Base-by-base conservation (phyloP, 2,113 vertebrate species). In the Dicrurus megarhynchus region DNA sequence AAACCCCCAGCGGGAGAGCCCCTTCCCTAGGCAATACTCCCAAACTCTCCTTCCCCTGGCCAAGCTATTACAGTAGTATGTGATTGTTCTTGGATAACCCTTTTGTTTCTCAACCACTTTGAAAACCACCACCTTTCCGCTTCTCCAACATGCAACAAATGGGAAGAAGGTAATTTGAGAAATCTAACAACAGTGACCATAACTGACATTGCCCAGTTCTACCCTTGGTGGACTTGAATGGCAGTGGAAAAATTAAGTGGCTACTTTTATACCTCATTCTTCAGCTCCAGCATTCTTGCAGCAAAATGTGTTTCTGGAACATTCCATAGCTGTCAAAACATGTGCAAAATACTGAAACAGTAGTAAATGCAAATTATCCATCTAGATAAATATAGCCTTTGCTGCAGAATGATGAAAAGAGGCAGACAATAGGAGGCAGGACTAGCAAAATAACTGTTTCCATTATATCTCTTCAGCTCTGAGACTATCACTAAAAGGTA, bases 401-500 rank as follows among this genome's bases (percentile, higher is more conserved):
- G 50, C 49, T 71, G 61, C 47, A 89, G 89, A 79, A 75, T 61
- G 68, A 75, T 96, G 65, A 90, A 93, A 89, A 89, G 64, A 85
- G 14, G 30, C 68, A 86, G 56, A 92, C 7, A 94, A 92, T 60
- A 56, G 55, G 49, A 90, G 78, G 46, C 42, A 59, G 49, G 49
- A 81, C 70, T 89, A 52, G 47, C 46, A 69, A 93, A 91, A 84
- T 84, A 87, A 87, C 57, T 33, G n/a, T 95, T 95, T 93, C 87
- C 46, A 65, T 73, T 73, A 60, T 57, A 83, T 50, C 35, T 47
- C 26, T 94, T 93, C 37, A 85, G 77, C 57, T 94, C 65, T 55
- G 65, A 86, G 50, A 97, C 92, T 92, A 95, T 53, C 67, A 63
- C 65, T 95, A 70, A 93, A 93, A 95, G 46, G 44, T 94, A 73